Base-by-base conservation (phyloP, 2,113 vertebrate species). In the Poicephalus meyeri region DNA sequence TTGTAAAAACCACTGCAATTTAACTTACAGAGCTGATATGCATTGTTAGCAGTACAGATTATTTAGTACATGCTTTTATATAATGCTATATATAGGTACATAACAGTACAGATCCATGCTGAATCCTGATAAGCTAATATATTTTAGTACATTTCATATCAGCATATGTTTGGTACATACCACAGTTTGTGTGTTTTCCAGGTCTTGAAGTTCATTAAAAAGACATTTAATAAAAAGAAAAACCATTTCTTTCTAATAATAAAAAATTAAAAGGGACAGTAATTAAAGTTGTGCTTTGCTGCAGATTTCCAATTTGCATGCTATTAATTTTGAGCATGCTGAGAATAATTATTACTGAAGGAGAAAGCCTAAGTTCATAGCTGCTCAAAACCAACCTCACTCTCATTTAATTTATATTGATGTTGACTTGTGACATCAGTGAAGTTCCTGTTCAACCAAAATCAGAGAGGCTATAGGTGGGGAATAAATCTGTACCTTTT, bases 231-330 rank as follows among this genome's bases (percentile, higher is more conserved):
- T 76, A 71, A 64, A 68, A 87, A 85, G 4, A 11, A 92, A 91
- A 89, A 58, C 33, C 11, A 69, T 16, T 88, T 84, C 16, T 18
- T 18, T 78, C 63, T 68, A 89, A 63, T 56, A 33, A 72, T 58
- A 71, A 92, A 89, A 78, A 47, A 33, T 61, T 84, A 0, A 79
- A 85, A 89, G 7, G 19, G 35, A 41, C 9, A 63, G 44, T 88
- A 91, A 82, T 82, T 92, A 80, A 80, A 96, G 26, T 15, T 83
- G 29, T 89, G 35, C 39, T 95, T 92, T 44, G n/a, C 56, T 84
- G 37, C 23, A 66, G 29, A 83, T 89, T 80, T 93, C 80, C 65
- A 81, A 13, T 35, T 79, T 86, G 74, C 60, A 86, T 52, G 14
- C 46, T 77, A 78, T 83, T 88, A 41, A 79, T 79, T 95, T 56